Conservation (phyloP, 2,113 vertebrate species). For the Thryonomys swinderianus region DNA sequence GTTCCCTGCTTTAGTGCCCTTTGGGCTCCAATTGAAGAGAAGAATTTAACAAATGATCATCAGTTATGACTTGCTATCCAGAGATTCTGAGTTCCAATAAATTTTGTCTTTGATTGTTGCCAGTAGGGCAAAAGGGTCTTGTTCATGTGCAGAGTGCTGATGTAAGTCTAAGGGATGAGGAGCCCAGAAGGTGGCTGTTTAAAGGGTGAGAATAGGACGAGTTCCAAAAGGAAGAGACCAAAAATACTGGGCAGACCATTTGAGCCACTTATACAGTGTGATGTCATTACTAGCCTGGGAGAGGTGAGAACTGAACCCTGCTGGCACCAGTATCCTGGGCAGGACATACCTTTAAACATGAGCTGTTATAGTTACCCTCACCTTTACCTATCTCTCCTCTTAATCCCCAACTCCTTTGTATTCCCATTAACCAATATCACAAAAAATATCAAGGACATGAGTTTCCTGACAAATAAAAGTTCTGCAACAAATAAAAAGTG, state of each 20-base stretch:
- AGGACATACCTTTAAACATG: background rate
- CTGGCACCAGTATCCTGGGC: background rate
- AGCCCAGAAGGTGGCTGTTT: background rate
- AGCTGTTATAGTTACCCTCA: background rate
- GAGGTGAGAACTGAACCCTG: background rate
- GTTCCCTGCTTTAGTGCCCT: background rate
- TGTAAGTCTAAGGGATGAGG: background rate
- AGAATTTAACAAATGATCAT: background rate
- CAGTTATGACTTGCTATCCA: background rate
- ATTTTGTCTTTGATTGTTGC: background rate
- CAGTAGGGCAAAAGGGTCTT: background rate
- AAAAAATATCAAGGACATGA: background rate
- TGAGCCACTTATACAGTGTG: background rate
- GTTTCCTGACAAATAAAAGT: background rate
- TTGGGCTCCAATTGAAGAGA: background rate
- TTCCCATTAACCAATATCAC: background rate
- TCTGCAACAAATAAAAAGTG: background rate
- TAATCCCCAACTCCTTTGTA: background rate
- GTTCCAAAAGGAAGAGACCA: background rate
- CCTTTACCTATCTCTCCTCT: background rate
- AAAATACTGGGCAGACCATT: background rate
- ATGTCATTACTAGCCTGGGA: background rate
- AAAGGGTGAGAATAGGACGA: background rate
- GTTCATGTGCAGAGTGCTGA: background rate
- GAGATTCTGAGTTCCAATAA: background rate